phyloP scores from a whole-genome alignment of 2,113 vertebrate species.

The Caranx ignobilis region DNA sequence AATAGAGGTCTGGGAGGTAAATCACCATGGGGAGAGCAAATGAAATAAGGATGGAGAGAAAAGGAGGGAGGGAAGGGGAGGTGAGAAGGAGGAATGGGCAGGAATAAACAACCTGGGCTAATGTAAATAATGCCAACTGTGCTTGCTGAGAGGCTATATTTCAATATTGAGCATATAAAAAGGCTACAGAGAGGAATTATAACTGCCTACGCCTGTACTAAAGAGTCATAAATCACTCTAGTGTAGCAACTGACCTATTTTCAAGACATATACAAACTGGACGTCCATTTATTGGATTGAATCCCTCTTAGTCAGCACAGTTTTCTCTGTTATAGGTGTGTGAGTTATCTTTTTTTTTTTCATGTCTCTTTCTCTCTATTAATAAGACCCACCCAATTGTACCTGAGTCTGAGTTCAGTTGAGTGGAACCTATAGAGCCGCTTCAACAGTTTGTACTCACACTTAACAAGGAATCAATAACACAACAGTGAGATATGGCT shows the following conservation, averaged over 20 bases:
- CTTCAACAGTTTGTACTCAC: slow-evolving; percentile 31
- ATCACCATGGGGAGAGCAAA: slow-evolving; percentile 74
- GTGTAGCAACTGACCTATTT: slow-evolving; percentile 66
- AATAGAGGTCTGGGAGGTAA: slow-evolving; percentile 79
- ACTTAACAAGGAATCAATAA: slow-evolving; percentile 39
- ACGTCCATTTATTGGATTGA: slow-evolving; percentile 33
- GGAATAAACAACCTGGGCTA: slow-evolving; percentile 72
- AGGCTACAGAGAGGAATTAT: slow-evolving; percentile 68
- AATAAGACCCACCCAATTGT: slow-evolving; percentile 7
- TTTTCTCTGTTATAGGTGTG: slow-evolving; percentile 9
- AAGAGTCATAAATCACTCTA: slow-evolving; percentile 64
- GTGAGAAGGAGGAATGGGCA: slow-evolving; percentile 41
- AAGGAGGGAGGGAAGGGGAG: slow-evolving; percentile 33
- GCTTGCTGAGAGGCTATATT: slow-evolving; percentile 71
- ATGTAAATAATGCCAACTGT: slow-evolving; percentile 74
- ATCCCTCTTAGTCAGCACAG: slow-evolving; percentile 44
- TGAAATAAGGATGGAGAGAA: slow-evolving; percentile 72
- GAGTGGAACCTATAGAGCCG: slow-evolving; percentile 3
- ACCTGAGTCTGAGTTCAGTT: slow-evolving; percentile 10
- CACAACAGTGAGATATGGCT: slow-evolving; percentile 31
- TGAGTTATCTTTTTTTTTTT: slow-evolving; percentile 23
- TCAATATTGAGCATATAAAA: slow-evolving; percentile 73
- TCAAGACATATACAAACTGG: slow-evolving; percentile 49
- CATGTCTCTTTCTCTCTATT: slow-evolving; percentile 14
- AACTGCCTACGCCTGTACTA: slow-evolving; percentile 40